A percentile compares a stretch with the other conserved stretches of the same genome.
Evolutionary conservation across 1,140 invertebrate genomes (phyloP).

Genomic region (Diorhabda sublineata): DNA sequence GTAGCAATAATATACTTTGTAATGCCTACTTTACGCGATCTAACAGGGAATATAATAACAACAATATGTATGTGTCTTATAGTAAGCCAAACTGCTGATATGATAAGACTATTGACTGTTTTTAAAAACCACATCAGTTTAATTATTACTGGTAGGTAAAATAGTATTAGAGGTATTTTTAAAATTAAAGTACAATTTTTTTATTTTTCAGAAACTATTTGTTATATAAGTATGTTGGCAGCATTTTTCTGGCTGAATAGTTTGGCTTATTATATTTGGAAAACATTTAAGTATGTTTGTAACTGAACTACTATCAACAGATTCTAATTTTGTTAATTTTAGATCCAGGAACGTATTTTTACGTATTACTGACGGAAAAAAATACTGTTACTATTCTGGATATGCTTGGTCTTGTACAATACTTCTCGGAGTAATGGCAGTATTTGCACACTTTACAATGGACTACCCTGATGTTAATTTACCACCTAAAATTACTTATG

Average conservation of each 20-base stretch:
- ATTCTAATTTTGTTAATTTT: constrained; percentile 23
- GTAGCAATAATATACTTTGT: constrained; percentile 79
- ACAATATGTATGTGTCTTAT: constrained; percentile 73
- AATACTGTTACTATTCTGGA: constrained; percentile 79
- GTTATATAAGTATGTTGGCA: constrained; percentile 68
- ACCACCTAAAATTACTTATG: constrained; percentile 22
- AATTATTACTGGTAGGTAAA: constrained; percentile 61
- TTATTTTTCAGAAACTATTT: constrained; percentile 62
- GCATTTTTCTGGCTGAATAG: constrained; percentile 83
- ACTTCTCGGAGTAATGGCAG: constrained; percentile 63
- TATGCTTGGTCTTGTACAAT: constrained; percentile 74
- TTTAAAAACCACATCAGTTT: constrained; percentile 74
- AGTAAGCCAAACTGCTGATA: constrained; percentile 67
- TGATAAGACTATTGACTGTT: constrained; percentile 74
- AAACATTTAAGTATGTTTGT: constrained; percentile 64
- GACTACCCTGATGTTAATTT: constrained; percentile 56
- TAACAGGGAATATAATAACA: constrained; percentile 78
- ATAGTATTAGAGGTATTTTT: too few species aligned
- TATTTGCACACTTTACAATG: constrained; percentile 77
- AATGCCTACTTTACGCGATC: constrained; percentile 73
- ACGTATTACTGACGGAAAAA: constrained; percentile 73
- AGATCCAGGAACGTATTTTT: constrained; percentile 78
- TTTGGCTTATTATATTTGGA: constrained; percentile 81
- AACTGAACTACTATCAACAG: background rate
- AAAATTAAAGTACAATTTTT: background rate